Base-by-base conservation (phyloP, 2,888 invertebrate genomes). In the Meiosimyza platycephala region DNA sequence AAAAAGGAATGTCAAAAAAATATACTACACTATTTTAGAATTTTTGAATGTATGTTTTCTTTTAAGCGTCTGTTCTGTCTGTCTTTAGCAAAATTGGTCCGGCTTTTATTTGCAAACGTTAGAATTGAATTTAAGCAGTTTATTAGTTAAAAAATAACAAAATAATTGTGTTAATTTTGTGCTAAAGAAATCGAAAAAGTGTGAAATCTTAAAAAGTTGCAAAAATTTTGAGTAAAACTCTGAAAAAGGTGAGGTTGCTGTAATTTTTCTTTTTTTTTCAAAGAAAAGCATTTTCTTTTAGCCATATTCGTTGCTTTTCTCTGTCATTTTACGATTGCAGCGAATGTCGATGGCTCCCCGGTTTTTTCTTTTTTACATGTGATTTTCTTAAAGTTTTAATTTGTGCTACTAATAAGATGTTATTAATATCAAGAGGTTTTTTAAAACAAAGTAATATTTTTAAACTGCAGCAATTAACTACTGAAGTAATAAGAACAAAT, bases 341-440 rank as follows among this genome's bases (percentile, higher is more conserved):
- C 60, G 28, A 60, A 33, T 51, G 52, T 16, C 52, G 11, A n/a
- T 47, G 59, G 54, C 54, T 33, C 48, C 57, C n/a, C 18, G 63
- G 60, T 22, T 12, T 64, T 12, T 50, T 9, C 51, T n/a, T 22
- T 59, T 3, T 70, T 70, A 33, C 54, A 63, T 63, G 63, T 70
- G 70, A 59, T 60, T 67, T 65, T 7, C 12, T n/a, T 52, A n/a
- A 47, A 62, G 55, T 48, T 63, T 51, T 22, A 22, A 59, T 22
- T 16, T 59, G 6, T 59, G 33, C 13, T 28, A 67, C 71, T 63
- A 69, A 55, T 59, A 71, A 79, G 76, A 85, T 84, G 84, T 76
- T 83, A 77, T 73, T 79, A 77, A 82, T 84, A 83, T 83, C 76
- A 73, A 83, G 82, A 78, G 79, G 76, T 60, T 54, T 80, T 75